Evolutionary conservation across 2,888 invertebrate species (phyloP), one percentile per base, ranked within the genome.

Genomic region (Diarsia rubi): DNA sequence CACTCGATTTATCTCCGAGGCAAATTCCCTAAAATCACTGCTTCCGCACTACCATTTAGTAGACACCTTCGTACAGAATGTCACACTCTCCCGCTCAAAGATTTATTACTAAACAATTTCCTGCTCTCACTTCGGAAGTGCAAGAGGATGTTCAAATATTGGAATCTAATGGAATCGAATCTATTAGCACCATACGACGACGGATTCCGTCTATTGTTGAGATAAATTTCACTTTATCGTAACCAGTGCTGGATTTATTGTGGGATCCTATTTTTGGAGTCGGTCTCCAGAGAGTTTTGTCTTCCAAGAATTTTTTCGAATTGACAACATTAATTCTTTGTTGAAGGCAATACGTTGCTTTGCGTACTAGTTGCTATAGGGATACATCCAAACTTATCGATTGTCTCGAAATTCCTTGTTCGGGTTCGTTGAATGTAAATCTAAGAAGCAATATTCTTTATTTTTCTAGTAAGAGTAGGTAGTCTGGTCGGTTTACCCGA

Each of bases 101-200:
- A 86, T 86, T 86, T 86, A 87, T 84, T 69, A 80, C 77, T 80
- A 66, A 80, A 82, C 84, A 86, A 84, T 82, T 82, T 86, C 85
- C 79, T 83, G 73, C 76, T 78, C 79, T 73, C 81, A 79, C 77
- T 82, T 73, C 66, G 78, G 73, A 74, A 85, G 85, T 84, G 82
- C 86, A 87, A 63, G 79, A 78, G 84, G 72, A 81, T 82, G 86
- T 84, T 85, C 85, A 86, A 90, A 89, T 88, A 90, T 90, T 88
- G 86, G 82, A 75, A 84, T 88, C 82, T 86, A 88, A 86, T 89
- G 79, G 85, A 83, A 87, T 90, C 84, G 80, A 81, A 85, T 86
- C 75, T 83, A 75, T 82, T 80, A 79, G 73, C 69, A 79, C 79
- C 70, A 79, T 81, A 63, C 66, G 62, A 64, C 75, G 65, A 76